phyloP scores from a whole-genome alignment of 2,888 invertebrate species.

The Pecten maximus region DNA sequence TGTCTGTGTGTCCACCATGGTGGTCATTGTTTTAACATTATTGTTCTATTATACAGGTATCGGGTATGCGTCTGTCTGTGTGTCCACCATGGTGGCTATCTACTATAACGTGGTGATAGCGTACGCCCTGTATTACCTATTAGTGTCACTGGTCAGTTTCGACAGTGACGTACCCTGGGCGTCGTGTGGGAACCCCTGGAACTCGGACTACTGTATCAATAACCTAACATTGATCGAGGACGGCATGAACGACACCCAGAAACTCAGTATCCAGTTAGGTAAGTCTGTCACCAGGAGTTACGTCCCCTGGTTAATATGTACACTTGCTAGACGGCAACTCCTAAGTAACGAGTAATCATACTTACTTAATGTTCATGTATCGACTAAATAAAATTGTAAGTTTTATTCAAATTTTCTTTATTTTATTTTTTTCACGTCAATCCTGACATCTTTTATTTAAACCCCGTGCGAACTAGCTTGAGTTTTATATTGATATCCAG shows the following conservation, averaged over 20 bases:
- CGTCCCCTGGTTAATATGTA: too few relatives aligned
- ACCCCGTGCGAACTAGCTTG: too few relatives aligned
- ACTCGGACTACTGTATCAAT: conserved; percentile 65
- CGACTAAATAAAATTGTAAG: too few relatives aligned
- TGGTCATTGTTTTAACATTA: too few relatives aligned
- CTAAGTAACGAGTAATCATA: too few relatives aligned
- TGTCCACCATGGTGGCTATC: conserved; percentile 70
- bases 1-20: conserved; percentile 69
- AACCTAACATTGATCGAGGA: conserved; percentile 60
- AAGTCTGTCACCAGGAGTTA: too few relatives aligned
- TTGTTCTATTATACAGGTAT: conserved; percentile 65
- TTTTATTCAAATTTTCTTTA: too few relatives aligned
- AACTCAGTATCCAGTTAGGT: conserved; percentile 60
- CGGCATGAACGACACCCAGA: conserved; percentile 59
- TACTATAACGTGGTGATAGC: conserved; percentile 77
- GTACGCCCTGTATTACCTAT: conserved; percentile 75
- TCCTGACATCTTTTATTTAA: too few relatives aligned
- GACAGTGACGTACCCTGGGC: conserved; percentile 73
- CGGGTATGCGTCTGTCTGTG: conserved; percentile 72
- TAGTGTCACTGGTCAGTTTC: conserved; percentile 74
- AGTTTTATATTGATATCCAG: too few relatives aligned
- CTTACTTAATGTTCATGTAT: too few relatives aligned
- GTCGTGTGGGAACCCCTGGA: conserved; percentile 69
- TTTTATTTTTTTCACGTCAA: too few relatives aligned
- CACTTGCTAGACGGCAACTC: too few relatives aligned